Evolutionary conservation across 2,888 invertebrate genomes (phyloP).

Genomic region (Celastrina argiolus): DNA sequence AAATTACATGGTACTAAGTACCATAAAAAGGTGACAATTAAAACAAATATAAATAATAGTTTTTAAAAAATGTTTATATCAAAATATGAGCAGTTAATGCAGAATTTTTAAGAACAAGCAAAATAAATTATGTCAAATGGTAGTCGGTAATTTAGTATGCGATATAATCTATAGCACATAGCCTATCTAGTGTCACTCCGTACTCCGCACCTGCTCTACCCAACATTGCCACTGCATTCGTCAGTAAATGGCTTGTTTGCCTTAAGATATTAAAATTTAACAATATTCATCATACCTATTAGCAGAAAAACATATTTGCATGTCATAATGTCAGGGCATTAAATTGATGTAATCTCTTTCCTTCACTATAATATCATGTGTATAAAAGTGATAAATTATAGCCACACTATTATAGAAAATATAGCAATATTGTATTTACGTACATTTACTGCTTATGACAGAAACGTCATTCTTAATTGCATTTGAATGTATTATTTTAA

Average conservation of each 20-base stretch:
- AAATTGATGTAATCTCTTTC: not conserved
- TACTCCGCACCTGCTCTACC: slow-evolving; percentile 13
- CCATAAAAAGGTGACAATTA: slow-evolving; percentile 8
- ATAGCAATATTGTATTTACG: no score
- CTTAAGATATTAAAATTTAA: slow-evolving; percentile 15
- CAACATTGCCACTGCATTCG: slow-evolving; percentile 12
- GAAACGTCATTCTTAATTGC: no score
- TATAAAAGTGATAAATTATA: no score
- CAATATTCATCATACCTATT: not conserved
- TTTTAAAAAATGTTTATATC: not conserved
- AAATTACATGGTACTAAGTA: slow-evolving; percentile 7
- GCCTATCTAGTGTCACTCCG: slow-evolving; percentile 12
- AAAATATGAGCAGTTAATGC: slow-evolving; percentile 2
- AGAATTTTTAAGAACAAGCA: slow-evolving; percentile 10
- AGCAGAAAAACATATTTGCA: not conserved
- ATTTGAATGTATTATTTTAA: no score
- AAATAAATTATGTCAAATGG: slow-evolving; percentile 16
- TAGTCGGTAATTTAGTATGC: slow-evolving; percentile 12
- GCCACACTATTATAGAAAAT: no score
- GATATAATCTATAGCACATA: slow-evolving; percentile 20
- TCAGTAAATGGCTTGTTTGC: slow-evolving; percentile 12
- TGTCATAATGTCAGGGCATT: not conserved
- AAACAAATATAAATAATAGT: not conserved
- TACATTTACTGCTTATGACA: no score
- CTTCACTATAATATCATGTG: no score